phyloP scores from a whole-genome alignment of 2,888 invertebrate genomes.

The Xanthia icteritia region DNA sequence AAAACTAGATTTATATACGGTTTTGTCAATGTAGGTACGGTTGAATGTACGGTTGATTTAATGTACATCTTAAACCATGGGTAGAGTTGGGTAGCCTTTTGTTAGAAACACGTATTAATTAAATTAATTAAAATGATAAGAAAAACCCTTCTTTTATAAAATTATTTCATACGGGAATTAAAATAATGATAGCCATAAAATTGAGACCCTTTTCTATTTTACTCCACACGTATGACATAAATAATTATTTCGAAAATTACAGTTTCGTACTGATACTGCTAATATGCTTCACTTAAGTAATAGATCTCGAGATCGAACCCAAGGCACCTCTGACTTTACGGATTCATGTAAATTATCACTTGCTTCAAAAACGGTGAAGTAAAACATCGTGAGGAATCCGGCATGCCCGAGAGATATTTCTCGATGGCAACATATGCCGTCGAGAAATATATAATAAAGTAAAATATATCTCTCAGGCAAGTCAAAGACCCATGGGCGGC shows the following conservation, averaged over 20 bases:
- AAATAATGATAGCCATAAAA: slow-evolving; percentile 7
- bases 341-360: too few species aligned
- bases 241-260: background rate
- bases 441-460: too few species aligned
- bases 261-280: background rate
- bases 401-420: too few species aligned
- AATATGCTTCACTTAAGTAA: too few species aligned
- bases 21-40: slow-evolving; percentile 19
- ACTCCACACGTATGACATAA: background rate
- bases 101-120: slow-evolving; percentile 28
- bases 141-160: background rate
- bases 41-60: slow-evolving; percentile 30
- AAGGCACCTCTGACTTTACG: too few species aligned
- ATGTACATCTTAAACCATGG: slow-evolving; percentile 18
- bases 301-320: too few species aligned
- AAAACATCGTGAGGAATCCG: too few species aligned
- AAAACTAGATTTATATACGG: slow-evolving; percentile 51
- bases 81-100: slow-evolving; percentile 34
- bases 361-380: too few species aligned
- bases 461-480: too few species aligned
- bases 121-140: slow-evolving; percentile 31
- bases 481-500: too few species aligned
- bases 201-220: background rate
- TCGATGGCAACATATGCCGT: too few species aligned
- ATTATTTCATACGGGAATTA: slow-evolving; percentile 24